These are phyloP conservation scores for Acrocephalus kingi DNA, from an alignment of 2,113 vertebrate genomes.

Conservation along the genomic window DNA sequence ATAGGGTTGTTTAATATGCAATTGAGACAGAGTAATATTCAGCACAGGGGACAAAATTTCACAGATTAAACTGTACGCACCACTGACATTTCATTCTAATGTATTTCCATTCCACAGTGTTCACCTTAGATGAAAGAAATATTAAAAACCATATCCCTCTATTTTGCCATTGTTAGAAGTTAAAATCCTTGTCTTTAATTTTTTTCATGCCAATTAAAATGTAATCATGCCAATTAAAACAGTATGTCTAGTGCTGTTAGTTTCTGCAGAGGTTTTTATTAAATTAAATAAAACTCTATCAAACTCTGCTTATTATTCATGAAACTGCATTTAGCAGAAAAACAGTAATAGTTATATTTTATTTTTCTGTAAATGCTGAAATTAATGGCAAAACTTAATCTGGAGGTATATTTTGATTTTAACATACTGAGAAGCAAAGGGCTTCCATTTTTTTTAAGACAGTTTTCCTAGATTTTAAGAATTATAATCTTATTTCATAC, in stretches of 20 bases:
- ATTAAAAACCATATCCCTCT: constrained; percentile 85
- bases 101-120: constrained; percentile 84
- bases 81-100: constrained; percentile 90
- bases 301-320: constrained; percentile 63
- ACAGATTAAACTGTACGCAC: constrained; percentile 92
- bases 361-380: constrained; percentile 53
- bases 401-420: constrained; percentile 35
- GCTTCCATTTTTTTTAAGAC: not conserved
- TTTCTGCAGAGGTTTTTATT: constrained; percentile 69
- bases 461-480: constrained; percentile 21
- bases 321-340: constrained; percentile 58
- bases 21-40: constrained; percentile 91
- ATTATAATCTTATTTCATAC: constrained; percentile 26
- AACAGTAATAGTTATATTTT: constrained; percentile 33
- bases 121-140: constrained; percentile 86
- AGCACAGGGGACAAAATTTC: constrained; percentile 88
- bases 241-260: constrained; percentile 68
- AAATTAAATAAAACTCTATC: constrained; percentile 72
- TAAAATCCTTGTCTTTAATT: constrained; percentile 83
- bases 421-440: not conserved
- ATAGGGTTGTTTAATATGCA: constrained; percentile 97
- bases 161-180: constrained; percentile 87
- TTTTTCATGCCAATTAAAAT: constrained; percentile 90
- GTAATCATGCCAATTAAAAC: constrained; percentile 87
- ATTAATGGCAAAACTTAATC: constrained; percentile 37